phyloP scores from a whole-genome alignment of 1,140 invertebrate species.

The Scaptodrosophila lebanonensis region DNA sequence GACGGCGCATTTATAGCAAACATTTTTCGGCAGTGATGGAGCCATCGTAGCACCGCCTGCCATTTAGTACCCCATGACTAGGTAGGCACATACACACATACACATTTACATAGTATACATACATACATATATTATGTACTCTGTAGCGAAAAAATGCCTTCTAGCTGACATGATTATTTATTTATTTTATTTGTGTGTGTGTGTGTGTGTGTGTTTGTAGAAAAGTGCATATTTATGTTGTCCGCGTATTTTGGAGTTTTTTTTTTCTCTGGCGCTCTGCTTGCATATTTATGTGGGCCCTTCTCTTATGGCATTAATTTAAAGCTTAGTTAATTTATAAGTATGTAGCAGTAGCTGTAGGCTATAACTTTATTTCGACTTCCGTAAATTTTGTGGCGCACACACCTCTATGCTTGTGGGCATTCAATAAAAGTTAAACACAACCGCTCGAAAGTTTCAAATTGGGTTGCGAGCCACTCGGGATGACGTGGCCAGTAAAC shows the following conservation, averaged over 20 bases:
- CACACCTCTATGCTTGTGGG: too few relatives aligned
- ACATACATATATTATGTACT: constrained; percentile 69
- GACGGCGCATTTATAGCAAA: constrained; percentile 69
- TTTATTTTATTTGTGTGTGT: background rate
- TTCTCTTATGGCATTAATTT: too few relatives aligned
- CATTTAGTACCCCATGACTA: constrained; percentile 40
- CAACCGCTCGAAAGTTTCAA: too few relatives aligned
- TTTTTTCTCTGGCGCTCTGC: constrained; percentile 19
- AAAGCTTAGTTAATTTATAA: too few relatives aligned
- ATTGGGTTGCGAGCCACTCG: too few relatives aligned
- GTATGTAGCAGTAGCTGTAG: too few relatives aligned
- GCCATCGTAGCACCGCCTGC: constrained; percentile 39
- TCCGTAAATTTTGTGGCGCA: too few relatives aligned
- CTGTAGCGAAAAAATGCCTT: constrained; percentile 36
- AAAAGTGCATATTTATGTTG: constrained; percentile 40
- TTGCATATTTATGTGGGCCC: constrained; percentile 24
- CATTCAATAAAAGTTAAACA: too few relatives aligned
- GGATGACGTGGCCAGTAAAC: too few relatives aligned
- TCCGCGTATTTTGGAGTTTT: constrained; percentile 12
- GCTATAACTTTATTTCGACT: too few relatives aligned
- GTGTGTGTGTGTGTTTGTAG: constrained; percentile 35
- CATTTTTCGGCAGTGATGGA: constrained; percentile 67
- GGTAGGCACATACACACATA: constrained; percentile 1
- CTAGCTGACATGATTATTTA: constrained; percentile 37
- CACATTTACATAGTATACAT: constrained; percentile 12